phyloP scores from a whole-genome alignment of 1,140 invertebrate species.

The Diabrotica undecimpunctata region DNA sequence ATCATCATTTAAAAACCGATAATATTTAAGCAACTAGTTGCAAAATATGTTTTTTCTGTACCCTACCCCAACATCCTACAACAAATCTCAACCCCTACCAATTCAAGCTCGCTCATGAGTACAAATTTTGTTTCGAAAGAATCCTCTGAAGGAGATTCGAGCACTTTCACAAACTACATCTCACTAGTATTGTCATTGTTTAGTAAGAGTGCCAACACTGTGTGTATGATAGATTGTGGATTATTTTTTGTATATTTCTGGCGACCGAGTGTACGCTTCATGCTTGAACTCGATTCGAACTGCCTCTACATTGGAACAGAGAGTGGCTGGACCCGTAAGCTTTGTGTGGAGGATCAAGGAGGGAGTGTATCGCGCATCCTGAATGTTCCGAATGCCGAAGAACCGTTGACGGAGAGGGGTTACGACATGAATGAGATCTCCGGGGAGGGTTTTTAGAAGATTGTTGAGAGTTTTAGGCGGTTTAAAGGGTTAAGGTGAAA shows the following conservation, averaged over 20 bases:
- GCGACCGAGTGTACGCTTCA: not conserved
- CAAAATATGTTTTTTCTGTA: not conserved
- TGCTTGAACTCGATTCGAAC: not conserved
- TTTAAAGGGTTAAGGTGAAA: no score
- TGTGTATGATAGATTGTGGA: not conserved
- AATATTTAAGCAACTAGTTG: no score
- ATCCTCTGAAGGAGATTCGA: not conserved
- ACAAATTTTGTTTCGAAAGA: not conserved
- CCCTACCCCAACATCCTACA: not conserved
- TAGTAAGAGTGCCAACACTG: not conserved
- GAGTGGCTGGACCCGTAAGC: not conserved
- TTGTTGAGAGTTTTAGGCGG: no score
- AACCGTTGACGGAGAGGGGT: not conserved
- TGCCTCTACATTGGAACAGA: not conserved
- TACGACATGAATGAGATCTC: not conserved
- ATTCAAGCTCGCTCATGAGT: slow-evolving; percentile 4
- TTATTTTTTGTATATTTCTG: not conserved
- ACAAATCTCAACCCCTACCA: not conserved
- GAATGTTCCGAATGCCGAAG: not conserved
- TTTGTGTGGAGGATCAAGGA: not conserved
- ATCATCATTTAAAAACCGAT: no score
- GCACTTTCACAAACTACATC: slow-evolving; percentile 3
- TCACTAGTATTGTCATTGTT: not conserved
- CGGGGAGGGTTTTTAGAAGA: no score
- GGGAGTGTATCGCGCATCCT: slow-evolving; percentile 1